These are phyloP conservation scores for Nowickia ferox DNA, from an alignment of 2,888 invertebrate genomes.

Conservation along the genomic window DNA sequence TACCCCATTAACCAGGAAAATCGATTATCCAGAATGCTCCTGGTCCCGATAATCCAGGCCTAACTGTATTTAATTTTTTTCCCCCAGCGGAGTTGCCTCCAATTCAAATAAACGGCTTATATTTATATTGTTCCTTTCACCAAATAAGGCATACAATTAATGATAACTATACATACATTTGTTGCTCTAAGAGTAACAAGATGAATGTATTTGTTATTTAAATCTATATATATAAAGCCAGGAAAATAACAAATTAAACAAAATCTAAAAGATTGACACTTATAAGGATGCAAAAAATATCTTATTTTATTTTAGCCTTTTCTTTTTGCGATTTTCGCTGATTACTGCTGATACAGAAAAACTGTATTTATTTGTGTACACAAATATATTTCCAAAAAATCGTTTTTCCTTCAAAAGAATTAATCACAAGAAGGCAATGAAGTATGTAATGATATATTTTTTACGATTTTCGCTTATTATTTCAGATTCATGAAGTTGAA, in stretches of 20 bases:
- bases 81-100: too few species aligned
- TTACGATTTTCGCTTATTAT: conserved; percentile 13
- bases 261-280: conserved; percentile 39
- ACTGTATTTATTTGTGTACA: not conserved
- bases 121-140: too few species aligned
- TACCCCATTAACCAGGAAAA: too few species aligned
- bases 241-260: not conserved
- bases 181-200: conserved; percentile 4
- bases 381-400: conserved; percentile 24
- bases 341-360: not conserved
- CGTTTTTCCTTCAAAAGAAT: conserved; percentile 26
- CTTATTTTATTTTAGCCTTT: not conserved
- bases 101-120: too few species aligned
- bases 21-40: too few species aligned
- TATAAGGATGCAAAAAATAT: conserved; percentile 33
- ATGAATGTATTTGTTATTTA: conserved; percentile 49
- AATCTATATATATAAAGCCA: not conserved
- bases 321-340: conserved; percentile 14
- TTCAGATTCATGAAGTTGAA: conserved; percentile 43
- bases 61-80: too few species aligned
- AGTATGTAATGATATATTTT: conserved; percentile 44
- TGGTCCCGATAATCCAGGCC: too few species aligned
- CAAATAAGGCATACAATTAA: too few species aligned
- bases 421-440: conserved; percentile 35
- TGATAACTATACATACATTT: too few species aligned